Evolutionary conservation across 2,797 vertebrate species (phyloP), one percentile per base, ranked within the genome.

Genomic region (Crax fasciolata): DNA sequence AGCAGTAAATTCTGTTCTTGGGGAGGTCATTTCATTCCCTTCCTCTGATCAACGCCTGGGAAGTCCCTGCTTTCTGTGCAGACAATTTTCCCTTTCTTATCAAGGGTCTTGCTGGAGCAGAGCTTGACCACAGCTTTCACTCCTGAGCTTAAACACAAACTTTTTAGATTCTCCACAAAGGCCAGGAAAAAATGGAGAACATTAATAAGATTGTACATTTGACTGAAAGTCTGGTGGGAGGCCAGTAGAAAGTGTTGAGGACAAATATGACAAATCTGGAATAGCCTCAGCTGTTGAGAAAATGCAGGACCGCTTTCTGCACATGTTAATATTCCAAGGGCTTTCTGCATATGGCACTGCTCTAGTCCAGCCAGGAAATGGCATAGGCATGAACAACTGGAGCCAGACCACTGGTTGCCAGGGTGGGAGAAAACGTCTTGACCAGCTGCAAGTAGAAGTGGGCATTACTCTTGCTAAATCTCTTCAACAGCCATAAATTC

Each of bases 331-430:
- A 76, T 84, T 87, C 59, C 65, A 65, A 87, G 79, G 84, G 35
- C n/a, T 93, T 95, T 82, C 71, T 89, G 23, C 6, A 6, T 54
- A 38, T 6, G 61, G 39, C 38, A 16, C 5, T 54, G 54, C 89
- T 74, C 35, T 72, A 83, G 72, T 72, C 48, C n/a, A 41, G 57
- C 61, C 82, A 82, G 81, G 75, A 87, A 85, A 80, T 61, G 91
- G 84, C 61, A 85, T n/a, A 92, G 61, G 65, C 76, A 84, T 51
- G 57, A 96, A 75, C 78, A 78, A 65, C 58, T 75, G 82, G 82
- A 87, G 43, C 38, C 43, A 62, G 62, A 90, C 25, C 35, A 71
- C 11, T 9, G n/a, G 43, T 16, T 65, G 12, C 59, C 62, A 48
- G 38, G 80, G 51, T n/a, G 30, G 32, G 54, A 87, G 70, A 91